phyloP scores from a whole-genome alignment of 2,888 invertebrate species.

The Drosophila helvetica region DNA sequence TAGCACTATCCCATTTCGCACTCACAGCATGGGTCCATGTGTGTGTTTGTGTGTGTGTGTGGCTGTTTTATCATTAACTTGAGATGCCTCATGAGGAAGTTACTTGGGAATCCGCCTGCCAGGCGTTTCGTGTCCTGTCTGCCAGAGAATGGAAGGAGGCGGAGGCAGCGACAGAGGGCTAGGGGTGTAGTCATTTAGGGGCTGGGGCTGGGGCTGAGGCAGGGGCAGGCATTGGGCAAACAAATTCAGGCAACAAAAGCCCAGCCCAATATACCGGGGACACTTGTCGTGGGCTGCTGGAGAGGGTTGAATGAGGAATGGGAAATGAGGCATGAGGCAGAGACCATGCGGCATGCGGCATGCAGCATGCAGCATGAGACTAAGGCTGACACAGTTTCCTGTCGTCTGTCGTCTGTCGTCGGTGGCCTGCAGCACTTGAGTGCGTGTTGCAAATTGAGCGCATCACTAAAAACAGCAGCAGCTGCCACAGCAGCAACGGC shows the following conservation, averaged over 20 bases:
- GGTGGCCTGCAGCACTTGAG: slow-evolving; percentile 34
- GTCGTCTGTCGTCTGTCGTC: slow-evolving; percentile 19
- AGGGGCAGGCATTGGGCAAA: slow-evolving; percentile 30
- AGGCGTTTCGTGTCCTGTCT: slow-evolving; percentile 13
- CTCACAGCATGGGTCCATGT: background rate
- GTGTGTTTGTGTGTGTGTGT: slow-evolving; percentile 8
- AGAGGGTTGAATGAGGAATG: slow-evolving; percentile 23
- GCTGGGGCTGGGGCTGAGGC: background rate
- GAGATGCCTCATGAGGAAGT: slow-evolving; percentile 35
- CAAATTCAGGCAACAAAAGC: slow-evolving; percentile 46
- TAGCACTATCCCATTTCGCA: background rate
- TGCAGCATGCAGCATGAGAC: slow-evolving; percentile 17
- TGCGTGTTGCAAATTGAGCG: slow-evolving; percentile 71
- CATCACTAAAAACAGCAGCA: slow-evolving; percentile 60
- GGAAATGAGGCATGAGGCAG: slow-evolving; percentile 8
- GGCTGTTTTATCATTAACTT: slow-evolving; percentile 32
- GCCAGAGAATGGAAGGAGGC: background rate
- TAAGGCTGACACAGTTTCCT: slow-evolving; percentile 66
- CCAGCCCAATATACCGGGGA: slow-evolving; percentile 4
- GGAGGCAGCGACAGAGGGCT: background rate
- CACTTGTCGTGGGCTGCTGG: slow-evolving; percentile 21
- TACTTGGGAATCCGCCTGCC: slow-evolving; percentile 2
- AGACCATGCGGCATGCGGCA: slow-evolving; percentile 16
- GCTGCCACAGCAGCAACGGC: slow-evolving; percentile 2
- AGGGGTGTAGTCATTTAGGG: background rate